Evolutionary conservation across 2,888 invertebrate genomes (phyloP).

Genomic region (Pteria penguin): DNA sequence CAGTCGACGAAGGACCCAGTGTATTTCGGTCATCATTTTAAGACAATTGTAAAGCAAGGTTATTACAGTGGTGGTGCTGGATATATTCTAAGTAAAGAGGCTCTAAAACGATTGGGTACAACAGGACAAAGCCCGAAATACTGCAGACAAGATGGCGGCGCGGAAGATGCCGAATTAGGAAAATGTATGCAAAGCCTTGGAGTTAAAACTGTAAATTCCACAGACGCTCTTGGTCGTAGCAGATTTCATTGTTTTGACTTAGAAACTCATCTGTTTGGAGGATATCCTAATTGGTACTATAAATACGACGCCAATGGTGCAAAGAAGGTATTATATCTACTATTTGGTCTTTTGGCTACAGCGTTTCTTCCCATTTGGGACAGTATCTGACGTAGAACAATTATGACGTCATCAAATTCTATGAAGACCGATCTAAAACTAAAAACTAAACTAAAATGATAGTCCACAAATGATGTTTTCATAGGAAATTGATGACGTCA

Average conservation of each 20-base stretch:
- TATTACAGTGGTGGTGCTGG: constrained; percentile 84
- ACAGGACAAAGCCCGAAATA: constrained; percentile 77
- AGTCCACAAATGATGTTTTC: too few species aligned
- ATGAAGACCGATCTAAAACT: too few species aligned
- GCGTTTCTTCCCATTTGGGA: too few species aligned
- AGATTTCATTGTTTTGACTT: constrained; percentile 77
- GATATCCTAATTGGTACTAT: constrained; percentile 75
- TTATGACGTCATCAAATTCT: too few species aligned
- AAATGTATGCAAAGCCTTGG: constrained; percentile 74
- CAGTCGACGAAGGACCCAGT: constrained; percentile 85
- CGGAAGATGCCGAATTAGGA: constrained; percentile 76
- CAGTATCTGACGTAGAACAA: too few species aligned
- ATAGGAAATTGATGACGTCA: too few species aligned
- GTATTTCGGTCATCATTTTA: constrained; percentile 85
- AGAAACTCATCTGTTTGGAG: constrained; percentile 69
- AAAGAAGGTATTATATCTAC: constrained; percentile 72
- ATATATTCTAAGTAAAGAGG: constrained; percentile 93
- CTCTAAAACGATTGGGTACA: constrained; percentile 86
- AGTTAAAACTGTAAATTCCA: constrained; percentile 69
- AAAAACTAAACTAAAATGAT: too few species aligned
- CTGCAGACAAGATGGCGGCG: constrained; percentile 69
- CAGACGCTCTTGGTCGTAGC: constrained; percentile 70
- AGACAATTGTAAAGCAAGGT: constrained; percentile 73
- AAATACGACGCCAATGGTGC: constrained; percentile 72
- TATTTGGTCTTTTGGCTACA: too few species aligned